Conservation (phyloP, 1,140 invertebrate genomes). For the Aricia agestis region DNA sequence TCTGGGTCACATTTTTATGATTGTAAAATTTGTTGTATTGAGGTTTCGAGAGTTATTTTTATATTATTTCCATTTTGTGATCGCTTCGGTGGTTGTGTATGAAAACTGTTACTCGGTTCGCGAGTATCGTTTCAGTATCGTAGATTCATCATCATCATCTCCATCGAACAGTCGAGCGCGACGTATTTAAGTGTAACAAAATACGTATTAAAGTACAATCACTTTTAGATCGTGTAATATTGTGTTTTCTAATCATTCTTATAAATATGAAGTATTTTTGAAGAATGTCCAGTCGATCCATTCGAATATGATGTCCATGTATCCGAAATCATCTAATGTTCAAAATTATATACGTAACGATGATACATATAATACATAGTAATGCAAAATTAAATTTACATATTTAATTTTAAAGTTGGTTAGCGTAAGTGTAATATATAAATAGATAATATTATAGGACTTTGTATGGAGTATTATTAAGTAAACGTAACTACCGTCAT, state of each 20-base stretch:
- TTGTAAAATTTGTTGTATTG: conserved; percentile 72
- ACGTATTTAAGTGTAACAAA: conserved; percentile 60
- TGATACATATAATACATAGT: conserved; percentile 73
- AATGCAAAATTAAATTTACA: conserved; percentile 73
- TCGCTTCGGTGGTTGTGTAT: conserved; percentile 53
- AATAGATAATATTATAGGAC: conserved; percentile 59
- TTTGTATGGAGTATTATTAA: conserved; percentile 55
- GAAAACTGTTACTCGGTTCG: conserved; percentile 50
- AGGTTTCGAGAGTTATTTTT: conserved; percentile 60
- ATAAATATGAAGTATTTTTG: conserved; percentile 62
- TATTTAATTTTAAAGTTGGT: conserved; percentile 67
- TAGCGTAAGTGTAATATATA: conserved; percentile 72
- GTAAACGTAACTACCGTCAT: conserved; percentile 18
- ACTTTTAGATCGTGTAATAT: conserved; percentile 52
- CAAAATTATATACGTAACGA: conserved; percentile 76
- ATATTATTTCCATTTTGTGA: conserved; percentile 55
- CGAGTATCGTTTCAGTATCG: neutral
- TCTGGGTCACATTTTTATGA: conserved; percentile 66
- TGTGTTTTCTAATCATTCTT: conserved; percentile 59
- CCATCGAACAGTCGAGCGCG: conserved; percentile 55
- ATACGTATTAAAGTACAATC: conserved; percentile 75
- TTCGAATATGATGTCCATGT: conserved; percentile 44
- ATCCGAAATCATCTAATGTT: conserved; percentile 66
- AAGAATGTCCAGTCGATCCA: conserved; percentile 50
- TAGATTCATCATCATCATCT: conserved; percentile 44